phyloP scores from a whole-genome alignment of 2,888 invertebrate genomes.

The Watsonalla cultraria region DNA sequence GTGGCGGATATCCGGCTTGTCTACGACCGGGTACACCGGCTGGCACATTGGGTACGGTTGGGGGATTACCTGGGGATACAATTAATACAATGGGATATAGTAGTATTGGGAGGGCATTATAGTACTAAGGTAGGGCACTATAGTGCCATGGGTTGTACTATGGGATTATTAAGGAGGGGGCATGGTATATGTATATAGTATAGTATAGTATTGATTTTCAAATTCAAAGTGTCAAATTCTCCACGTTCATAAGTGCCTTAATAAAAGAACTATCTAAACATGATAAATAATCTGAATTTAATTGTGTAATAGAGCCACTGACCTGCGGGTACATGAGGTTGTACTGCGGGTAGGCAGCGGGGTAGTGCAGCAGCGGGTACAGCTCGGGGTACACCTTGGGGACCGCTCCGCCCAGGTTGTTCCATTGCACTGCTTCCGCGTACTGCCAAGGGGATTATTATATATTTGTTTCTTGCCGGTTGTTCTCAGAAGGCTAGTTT shows the following conservation, averaged over 20 bases:
- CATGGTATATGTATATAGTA: no score
- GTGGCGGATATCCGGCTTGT: slow-evolving; percentile 21
- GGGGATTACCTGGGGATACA: slow-evolving; percentile 40
- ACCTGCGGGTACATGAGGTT: slow-evolving; percentile 61
- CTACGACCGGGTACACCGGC: slow-evolving; percentile 40
- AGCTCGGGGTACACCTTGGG: slow-evolving; percentile 51
- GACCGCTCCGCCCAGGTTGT: slow-evolving; percentile 19
- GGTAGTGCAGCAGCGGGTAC: slow-evolving; percentile 46
- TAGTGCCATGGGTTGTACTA: no score
- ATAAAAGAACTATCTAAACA: no score
- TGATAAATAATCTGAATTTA: no score
- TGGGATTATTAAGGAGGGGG: no score
- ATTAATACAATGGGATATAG: background rate
- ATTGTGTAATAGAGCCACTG: no score
- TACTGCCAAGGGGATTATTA: slow-evolving; percentile 31
- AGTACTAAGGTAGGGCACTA: no score
- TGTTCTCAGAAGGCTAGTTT: no score
- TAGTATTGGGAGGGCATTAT: background rate
- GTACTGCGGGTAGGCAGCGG: slow-evolving; percentile 43
- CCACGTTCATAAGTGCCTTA: no score
- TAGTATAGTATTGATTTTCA: no score
- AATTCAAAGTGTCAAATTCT: no score
- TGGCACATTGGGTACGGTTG: slow-evolving; percentile 53
- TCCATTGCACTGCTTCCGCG: slow-evolving; percentile 52
- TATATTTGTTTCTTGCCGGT: no score